phyloP scores from a whole-genome alignment of 2,113 vertebrate species.

The Tychaedon coryphoeus region DNA sequence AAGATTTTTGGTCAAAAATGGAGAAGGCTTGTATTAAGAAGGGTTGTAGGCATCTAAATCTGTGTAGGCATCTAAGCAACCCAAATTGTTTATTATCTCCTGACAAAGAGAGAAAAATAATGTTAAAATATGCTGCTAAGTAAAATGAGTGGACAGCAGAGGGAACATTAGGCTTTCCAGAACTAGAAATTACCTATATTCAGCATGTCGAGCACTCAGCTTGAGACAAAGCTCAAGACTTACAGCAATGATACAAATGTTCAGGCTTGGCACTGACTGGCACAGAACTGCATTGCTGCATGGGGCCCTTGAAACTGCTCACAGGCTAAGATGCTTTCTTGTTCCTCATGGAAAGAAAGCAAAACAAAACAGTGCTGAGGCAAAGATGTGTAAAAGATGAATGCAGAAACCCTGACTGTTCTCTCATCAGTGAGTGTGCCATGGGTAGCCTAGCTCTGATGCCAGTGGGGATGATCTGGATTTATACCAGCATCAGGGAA shows the following conservation, averaged over 20 bases:
- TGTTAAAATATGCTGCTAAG: not conserved
- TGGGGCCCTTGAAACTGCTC: not conserved
- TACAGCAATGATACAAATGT: not conserved
- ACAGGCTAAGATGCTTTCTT: not conserved
- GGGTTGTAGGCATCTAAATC: not conserved
- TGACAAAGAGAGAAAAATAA: not conserved
- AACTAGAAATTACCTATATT: not conserved
- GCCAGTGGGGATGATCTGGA: not conserved
- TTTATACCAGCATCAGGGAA: not conserved
- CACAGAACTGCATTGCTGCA: not conserved
- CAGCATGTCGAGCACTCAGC: rapidly evolving
- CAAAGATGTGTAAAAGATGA: not conserved
- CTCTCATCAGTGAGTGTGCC: not conserved
- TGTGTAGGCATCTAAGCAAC: not conserved
- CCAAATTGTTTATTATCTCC: not conserved
- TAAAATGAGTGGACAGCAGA: not conserved
- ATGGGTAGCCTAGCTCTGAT: rapidly evolving
- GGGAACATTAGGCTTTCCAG: not conserved
- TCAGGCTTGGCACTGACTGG: not conserved
- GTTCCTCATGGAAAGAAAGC: not conserved
- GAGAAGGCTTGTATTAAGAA: not conserved
- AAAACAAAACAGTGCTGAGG: not conserved
- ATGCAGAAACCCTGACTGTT: not conserved
- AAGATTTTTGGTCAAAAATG: not conserved
- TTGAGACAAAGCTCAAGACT: not conserved